A percentile compares a stretch with the other conserved stretches of the same genome.
These are phyloP conservation scores for Hyles vespertilio DNA, from an alignment of 1,140 invertebrate genomes.

Conservation along the genomic window DNA sequence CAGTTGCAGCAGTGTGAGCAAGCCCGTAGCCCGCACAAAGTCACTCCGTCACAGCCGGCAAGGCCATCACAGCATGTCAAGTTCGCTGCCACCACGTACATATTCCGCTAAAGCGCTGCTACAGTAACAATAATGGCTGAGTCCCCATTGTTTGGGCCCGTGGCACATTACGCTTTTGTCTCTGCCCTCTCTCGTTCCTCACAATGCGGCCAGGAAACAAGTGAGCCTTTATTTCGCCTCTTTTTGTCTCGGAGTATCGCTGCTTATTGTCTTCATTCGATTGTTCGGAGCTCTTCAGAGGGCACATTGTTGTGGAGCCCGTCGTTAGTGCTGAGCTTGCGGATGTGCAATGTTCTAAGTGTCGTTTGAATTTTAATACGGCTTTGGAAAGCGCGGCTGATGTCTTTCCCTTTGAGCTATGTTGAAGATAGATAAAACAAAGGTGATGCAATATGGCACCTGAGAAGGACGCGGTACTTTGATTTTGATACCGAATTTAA, in stretches of 20 bases:
- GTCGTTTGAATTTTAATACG: slow-evolving; percentile 67
- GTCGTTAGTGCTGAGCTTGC: slow-evolving; percentile 73
- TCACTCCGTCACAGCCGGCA: slow-evolving; percentile 25
- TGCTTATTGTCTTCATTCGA: slow-evolving; percentile 76
- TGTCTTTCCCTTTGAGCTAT: slow-evolving; percentile 1
- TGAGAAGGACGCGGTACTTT: too few relatives aligned
- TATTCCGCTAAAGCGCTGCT: slow-evolving; percentile 66
- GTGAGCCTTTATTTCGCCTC: slow-evolving; percentile 75
- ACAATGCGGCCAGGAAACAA: slow-evolving; percentile 75
- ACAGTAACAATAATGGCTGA: slow-evolving; percentile 74
- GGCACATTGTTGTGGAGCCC: slow-evolving; percentile 72
- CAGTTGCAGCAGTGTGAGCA: too few relatives aligned
- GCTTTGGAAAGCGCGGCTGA: slow-evolving; percentile 17
- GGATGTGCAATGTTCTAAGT: slow-evolving; percentile 72
- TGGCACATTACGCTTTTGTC: slow-evolving; percentile 75
- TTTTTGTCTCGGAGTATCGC: slow-evolving; percentile 75
- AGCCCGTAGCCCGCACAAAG: background rate
- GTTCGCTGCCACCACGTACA: slow-evolving; percentile 65
- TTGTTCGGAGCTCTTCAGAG: slow-evolving; percentile 74
- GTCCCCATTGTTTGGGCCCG: slow-evolving; percentile 72
- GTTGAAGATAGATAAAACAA: background rate
- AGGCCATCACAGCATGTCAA: slow-evolving; percentile 69
- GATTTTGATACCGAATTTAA: too few relatives aligned
- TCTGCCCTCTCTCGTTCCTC: slow-evolving; percentile 72
- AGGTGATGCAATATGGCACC: too few relatives aligned